Conservation (phyloP, 2,888 invertebrate genomes). For the Tuberolachnus salignus region DNA sequence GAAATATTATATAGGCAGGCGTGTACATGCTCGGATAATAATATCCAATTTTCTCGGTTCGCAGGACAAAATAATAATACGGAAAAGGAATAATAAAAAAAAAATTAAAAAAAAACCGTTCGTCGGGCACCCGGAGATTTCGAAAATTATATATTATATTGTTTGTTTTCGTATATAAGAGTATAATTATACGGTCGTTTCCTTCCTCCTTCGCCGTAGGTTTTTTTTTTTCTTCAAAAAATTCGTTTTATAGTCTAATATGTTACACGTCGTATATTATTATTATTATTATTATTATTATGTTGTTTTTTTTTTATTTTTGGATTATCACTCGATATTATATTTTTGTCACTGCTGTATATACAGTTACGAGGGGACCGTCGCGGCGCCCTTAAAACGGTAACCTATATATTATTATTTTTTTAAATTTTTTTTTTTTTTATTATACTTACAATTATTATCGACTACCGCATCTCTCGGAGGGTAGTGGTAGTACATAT, state of each 20-base stretch:
- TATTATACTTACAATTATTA: too few species aligned
- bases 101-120: slow-evolving; percentile 10
- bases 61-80: too few species aligned
- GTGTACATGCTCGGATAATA: too few species aligned
- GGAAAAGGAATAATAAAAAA: too few species aligned
- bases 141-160: slow-evolving; percentile 4
- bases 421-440: too few species aligned
- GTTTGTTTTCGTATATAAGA: slow-evolving; percentile 32
- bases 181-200: slow-evolving; percentile 16
- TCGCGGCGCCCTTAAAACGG: not conserved
- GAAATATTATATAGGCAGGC: too few species aligned
- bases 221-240: too few species aligned
- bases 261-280: too few species aligned
- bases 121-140: slow-evolving; percentile 8
- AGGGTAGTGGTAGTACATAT: slow-evolving; percentile 15
- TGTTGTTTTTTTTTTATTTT: not conserved
- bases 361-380: not conserved
- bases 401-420: slow-evolving; percentile 35
- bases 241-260: too few species aligned
- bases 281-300: not conserved
- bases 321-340: not conserved
- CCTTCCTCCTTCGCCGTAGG: not conserved
- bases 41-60: too few species aligned
- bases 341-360: too few species aligned
- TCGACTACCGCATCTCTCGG: slow-evolving; percentile 21